phyloP scores from a whole-genome alignment of 2,113 vertebrate genomes.

The Bufo bufo region DNA sequence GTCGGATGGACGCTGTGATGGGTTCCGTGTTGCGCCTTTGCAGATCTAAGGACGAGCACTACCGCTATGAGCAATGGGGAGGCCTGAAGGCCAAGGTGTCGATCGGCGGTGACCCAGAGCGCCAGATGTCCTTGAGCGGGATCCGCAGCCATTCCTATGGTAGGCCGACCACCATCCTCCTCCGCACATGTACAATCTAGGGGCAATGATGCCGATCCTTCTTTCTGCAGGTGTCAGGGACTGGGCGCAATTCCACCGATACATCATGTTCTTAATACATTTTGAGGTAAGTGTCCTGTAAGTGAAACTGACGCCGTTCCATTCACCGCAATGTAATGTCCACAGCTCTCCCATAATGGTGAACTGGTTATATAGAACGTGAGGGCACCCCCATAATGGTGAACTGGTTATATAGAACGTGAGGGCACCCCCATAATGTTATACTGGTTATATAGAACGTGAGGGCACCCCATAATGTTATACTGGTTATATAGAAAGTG shows the following conservation, averaged over 20 bases:
- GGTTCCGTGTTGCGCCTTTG: neutral
- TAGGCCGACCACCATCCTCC: neutral
- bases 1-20: neutral
- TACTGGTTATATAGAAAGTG: too few species aligned
- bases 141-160: slow-evolving; percentile 20
- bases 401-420: too few species aligned
- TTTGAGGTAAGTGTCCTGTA: neutral
- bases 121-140: neutral
- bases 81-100: neutral
- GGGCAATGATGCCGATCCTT: neutral
- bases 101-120: neutral
- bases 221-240: neutral
- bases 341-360: too few species aligned
- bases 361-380: too few species aligned
- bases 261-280: slow-evolving; percentile 2
- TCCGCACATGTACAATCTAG: neutral
- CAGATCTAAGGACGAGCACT: neutral
- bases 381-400: too few species aligned
- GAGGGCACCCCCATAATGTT: too few species aligned
- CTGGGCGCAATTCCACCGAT: slow-evolving; percentile 14
- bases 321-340: neutral
- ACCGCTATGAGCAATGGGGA: slow-evolving; percentile 11
- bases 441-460: too few species aligned
- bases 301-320: neutral
- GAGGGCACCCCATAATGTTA: too few species aligned